Conservation (phyloP, 2,113 vertebrate genomes). For the Rhea americana region DNA sequence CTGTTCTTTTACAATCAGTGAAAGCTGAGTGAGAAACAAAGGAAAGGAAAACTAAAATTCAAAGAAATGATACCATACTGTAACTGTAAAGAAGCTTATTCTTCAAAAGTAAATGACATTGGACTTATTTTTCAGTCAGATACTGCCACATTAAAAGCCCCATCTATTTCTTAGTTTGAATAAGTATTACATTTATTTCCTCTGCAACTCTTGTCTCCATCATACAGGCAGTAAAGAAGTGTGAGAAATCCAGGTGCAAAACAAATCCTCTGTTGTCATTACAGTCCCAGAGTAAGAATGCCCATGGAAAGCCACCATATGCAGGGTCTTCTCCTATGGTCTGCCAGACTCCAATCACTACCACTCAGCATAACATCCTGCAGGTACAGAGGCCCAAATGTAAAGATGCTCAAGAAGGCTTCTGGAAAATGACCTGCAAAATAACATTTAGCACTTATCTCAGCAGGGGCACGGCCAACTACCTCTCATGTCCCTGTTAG, state of each 20-base stretch:
- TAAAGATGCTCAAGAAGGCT: slow-evolving; percentile 1
- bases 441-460: slow-evolving; percentile 38
- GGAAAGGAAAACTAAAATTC: not conserved
- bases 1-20: not conserved
- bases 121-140: not conserved
- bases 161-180: not conserved
- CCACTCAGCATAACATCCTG: not conserved
- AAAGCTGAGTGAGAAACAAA: not conserved
- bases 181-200: not conserved
- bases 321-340: not conserved
- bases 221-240: not conserved
- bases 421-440: slow-evolving; percentile 24
- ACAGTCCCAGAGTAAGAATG: not conserved
- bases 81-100: not conserved
- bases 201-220: not conserved
- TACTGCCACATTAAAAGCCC: not conserved
- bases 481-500: not conserved
- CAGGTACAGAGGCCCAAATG: not conserved
- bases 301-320: fast-evolving
- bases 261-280: not conserved
- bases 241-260: slow-evolving; percentile 31
- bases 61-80: not conserved
- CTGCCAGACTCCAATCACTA: not conserved
- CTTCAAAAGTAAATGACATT: not conserved
- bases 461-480: slow-evolving; percentile 13